Evolutionary conservation across 1,140 invertebrate species (phyloP).

Genomic region (Ladona fulva): DNA sequence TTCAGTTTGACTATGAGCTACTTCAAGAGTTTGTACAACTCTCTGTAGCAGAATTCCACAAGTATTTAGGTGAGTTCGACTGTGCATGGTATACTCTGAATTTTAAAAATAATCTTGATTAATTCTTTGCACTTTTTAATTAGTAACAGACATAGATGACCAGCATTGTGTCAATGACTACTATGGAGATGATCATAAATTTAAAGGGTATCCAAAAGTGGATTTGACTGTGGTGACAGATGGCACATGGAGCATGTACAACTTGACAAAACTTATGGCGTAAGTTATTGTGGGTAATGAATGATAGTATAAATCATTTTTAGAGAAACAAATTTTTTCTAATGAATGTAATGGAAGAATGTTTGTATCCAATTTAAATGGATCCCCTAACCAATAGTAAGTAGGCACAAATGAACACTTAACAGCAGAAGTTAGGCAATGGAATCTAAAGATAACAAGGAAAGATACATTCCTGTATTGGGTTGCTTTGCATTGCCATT

Average conservation of each 20-base stretch:
- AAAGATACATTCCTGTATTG: no score
- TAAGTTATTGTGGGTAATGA: not conserved
- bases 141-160: not conserved
- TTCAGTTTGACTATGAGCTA: not conserved
- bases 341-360: no score
- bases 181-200: not conserved
- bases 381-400: no score
- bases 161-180: not conserved
- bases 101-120: no score
- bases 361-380: no score
- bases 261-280: not conserved
- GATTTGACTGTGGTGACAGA: not conserved
- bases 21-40: not conserved
- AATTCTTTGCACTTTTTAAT: no score
- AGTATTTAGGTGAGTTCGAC: not conserved
- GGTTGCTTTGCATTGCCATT: no score
- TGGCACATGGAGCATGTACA: not conserved
- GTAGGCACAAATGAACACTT: no score
- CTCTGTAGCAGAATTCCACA: not conserved
- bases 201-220: not conserved
- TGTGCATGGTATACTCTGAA: no score
- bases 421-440: no score
- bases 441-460: no score
- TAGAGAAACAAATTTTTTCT: not conserved
- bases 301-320: not conserved